Base-by-base conservation (phyloP, 2,888 invertebrate species). In the Papilio gigon region DNA sequence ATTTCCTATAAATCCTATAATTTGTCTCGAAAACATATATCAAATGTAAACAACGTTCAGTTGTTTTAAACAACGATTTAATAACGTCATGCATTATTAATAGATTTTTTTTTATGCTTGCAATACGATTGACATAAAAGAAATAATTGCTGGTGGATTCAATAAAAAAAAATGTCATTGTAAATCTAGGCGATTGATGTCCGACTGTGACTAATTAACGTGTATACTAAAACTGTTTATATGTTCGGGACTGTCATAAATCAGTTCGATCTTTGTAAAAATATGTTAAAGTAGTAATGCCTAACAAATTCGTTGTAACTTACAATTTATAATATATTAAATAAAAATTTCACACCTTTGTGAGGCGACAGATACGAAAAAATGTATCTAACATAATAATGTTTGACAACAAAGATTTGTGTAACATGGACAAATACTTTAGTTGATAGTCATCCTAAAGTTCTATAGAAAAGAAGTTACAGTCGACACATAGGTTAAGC, bases 1-100 rank as follows among this genome's bases (percentile, higher is more conserved):
- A 86, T 80, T 83, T 86, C 82, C 82, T 81, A 80, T 72, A 76
- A 75, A 77, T 71, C 72, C 74, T 76, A 78, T 76, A 76, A 78
- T 78, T 75, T 72, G 70, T 68, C 62, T 35, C 50, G 35, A 74
- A 78, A 76, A 76, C 72, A 74, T 72, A 71, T 65, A 69, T 64
- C 65, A 63, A 67, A 71, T 17, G 65, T 58, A 50, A 64, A 64
- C 35, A 47, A 27, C 35, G 37, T 59, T 47, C 27, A 17, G 12
- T 42, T 50, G 68, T 37, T 64, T 64, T 35, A 59, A 64, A 60
- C 56, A 64, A 64, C 64, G 20, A 40, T n/a, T 50, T 30, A 30
- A 27, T 68, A 20, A 40, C 61, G 67, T 67, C 61, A 62, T 56
- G 11, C 42, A 25, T 8, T 35, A 47, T 35, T 47, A 47, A 59